These are phyloP conservation scores for Melipona quadrifasciata DNA, from an alignment of 1,140 invertebrate genomes.

Conservation along the genomic window DNA sequence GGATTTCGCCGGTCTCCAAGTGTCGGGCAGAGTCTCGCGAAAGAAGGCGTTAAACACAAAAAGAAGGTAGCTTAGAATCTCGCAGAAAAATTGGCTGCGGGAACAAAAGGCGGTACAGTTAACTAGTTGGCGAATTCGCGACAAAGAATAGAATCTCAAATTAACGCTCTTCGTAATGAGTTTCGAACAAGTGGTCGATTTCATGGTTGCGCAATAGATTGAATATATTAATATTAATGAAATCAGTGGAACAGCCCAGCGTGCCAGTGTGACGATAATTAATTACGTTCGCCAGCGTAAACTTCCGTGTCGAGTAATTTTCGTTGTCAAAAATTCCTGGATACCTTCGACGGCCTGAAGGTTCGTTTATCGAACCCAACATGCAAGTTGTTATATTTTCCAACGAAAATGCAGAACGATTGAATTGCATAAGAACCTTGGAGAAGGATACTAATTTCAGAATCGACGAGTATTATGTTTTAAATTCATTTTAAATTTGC, in stretches of 20 bases:
- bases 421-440: too few relatives aligned
- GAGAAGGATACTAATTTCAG: too few relatives aligned
- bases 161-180: background rate
- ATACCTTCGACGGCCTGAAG: background rate
- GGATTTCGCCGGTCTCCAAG: too few relatives aligned
- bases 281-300: background rate
- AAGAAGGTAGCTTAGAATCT: background rate
- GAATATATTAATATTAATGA: conserved; percentile 19
- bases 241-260: background rate
- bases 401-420: background rate
- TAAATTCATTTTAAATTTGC: too few relatives aligned
- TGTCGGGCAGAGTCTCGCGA: background rate
- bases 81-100: background rate
- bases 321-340: background rate
- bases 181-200: conserved; percentile 9
- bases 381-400: background rate
- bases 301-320: too few relatives aligned
- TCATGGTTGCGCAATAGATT: background rate
- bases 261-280: background rate
- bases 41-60: background rate
- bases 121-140: background rate
- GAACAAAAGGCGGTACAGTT: background rate
- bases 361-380: too few relatives aligned
- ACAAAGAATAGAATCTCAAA: background rate
- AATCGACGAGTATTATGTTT: too few relatives aligned